Evolutionary conservation across 2,888 invertebrate species (phyloP).

Genomic region (Phlogophora meticulosa): DNA sequence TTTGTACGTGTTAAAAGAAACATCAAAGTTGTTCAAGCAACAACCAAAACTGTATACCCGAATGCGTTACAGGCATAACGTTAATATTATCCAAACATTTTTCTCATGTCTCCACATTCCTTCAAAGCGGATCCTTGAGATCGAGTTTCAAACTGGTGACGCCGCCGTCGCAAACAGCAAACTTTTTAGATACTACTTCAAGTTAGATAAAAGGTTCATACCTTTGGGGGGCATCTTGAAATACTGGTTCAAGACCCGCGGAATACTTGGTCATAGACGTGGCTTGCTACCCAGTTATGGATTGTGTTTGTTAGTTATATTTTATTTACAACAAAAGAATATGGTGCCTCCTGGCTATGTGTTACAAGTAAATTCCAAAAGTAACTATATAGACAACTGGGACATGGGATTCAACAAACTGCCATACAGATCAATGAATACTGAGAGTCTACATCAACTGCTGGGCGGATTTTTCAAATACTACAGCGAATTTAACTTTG

Average conservation of each 20-base stretch:
- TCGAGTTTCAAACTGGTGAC: background rate
- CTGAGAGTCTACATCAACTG: conserved; percentile 42
- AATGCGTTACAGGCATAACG: background rate
- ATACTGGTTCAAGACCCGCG: conserved; percentile 49
- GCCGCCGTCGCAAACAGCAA: conserved; percentile 5
- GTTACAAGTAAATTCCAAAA: conserved; percentile 8
- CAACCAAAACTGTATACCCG: conserved; percentile 42
- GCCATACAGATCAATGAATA: conserved; percentile 17
- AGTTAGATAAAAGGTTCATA: conserved; percentile 43
- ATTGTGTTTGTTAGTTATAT: conserved; percentile 53
- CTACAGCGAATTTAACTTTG: conserved; percentile 59
- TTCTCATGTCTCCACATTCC: conserved; percentile 36
- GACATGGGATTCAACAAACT: conserved; percentile 23
- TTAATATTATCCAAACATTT: background rate
- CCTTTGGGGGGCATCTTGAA: conserved; percentile 56
- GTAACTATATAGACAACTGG: background rate
- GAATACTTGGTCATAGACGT: background rate
- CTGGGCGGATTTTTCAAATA: conserved; percentile 61
- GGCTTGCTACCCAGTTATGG: background rate
- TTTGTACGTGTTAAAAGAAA: conserved; percentile 17
- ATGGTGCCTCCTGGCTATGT: conserved; percentile 7
- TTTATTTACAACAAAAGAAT: conserved; percentile 63
- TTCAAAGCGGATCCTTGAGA: conserved; percentile 11
- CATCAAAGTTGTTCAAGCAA: conserved; percentile 22
- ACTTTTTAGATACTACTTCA: conserved; percentile 54